These are phyloP conservation scores for Arenicola marina DNA, from an alignment of 2,888 invertebrate genomes.

Conservation along the genomic window DNA sequence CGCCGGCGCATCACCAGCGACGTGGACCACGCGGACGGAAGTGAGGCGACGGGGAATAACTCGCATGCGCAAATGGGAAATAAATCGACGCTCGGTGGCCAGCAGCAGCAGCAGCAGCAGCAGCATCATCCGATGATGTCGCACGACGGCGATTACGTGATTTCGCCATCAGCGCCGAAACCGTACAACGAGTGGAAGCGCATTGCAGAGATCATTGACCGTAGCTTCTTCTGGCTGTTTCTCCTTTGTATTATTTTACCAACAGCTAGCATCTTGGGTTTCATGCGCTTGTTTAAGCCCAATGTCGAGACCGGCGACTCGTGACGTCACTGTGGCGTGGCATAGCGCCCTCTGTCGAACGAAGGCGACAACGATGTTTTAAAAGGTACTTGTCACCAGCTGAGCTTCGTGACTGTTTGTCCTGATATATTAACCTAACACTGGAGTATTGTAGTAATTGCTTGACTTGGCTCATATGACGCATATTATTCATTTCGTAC, in stretches of 20 bases:
- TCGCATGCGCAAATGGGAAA: background rate
- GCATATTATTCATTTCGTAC: too few relatives aligned
- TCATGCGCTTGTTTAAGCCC: conserved; percentile 17
- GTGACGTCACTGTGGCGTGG: too few relatives aligned
- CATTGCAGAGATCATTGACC: conserved; percentile 24
- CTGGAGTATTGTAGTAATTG: too few relatives aligned
- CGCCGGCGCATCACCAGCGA: background rate
- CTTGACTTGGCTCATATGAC: too few relatives aligned
- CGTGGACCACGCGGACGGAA: background rate
- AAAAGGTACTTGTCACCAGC: too few relatives aligned
- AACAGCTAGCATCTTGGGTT: conserved; percentile 13
- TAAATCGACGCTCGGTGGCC: background rate
- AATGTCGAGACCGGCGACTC: too few relatives aligned
- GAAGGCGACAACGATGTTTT: too few relatives aligned
- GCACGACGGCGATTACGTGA: background rate
- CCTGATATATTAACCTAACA: too few relatives aligned
- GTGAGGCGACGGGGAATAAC: background rate
- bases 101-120: background rate
- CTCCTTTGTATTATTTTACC: conserved; percentile 17
- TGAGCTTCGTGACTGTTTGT: too few relatives aligned
- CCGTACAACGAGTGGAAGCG: conserved; percentile 19
- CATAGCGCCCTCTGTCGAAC: too few relatives aligned
- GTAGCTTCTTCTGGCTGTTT: conserved; percentile 19
- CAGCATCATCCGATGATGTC: background rate
- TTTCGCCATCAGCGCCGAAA: background rate